Conservation (phyloP, 2,888 invertebrate species). For the Esperia sulphurella region DNA sequence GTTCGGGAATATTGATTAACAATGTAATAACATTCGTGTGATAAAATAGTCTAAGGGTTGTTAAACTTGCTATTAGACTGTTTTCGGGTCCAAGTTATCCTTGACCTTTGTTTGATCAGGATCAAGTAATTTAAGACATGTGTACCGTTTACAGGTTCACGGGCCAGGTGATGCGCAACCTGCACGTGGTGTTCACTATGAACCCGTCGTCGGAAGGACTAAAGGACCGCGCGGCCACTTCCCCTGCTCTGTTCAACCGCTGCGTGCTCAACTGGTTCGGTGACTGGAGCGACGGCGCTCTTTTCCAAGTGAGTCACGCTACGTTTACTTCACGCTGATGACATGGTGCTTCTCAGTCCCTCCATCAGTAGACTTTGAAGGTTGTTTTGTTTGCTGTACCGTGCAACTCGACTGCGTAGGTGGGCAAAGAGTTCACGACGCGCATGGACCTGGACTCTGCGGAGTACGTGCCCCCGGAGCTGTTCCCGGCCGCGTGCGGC, state of each 20-base stretch:
- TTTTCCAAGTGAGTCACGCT: constrained; percentile 85
- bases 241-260: constrained; percentile 98
- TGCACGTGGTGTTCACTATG: constrained; percentile 99
- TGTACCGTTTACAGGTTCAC: constrained; percentile 83
- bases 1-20: not conserved
- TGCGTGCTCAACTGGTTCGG: constrained; percentile 99
- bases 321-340: too few relatives aligned
- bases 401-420: constrained; percentile 47
- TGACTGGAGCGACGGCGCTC: constrained; percentile 98
- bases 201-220: constrained; percentile 99
- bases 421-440: constrained; percentile 97
- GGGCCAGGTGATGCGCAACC: constrained; percentile 98
- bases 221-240: constrained; percentile 98
- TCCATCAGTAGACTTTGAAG: too few relatives aligned
- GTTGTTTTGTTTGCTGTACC: not conserved
- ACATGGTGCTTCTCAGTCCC: too few relatives aligned
- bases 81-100: too few relatives aligned
- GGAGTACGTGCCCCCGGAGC: constrained; percentile 91
- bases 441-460: constrained; percentile 95
- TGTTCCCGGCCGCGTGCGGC: constrained; percentile 93
- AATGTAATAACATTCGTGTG: too few relatives aligned
- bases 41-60: too few relatives aligned
- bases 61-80: too few relatives aligned
- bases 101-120: too few relatives aligned
- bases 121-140: not conserved